Evolutionary conservation across 2,888 invertebrate species (phyloP).

Genomic region (Tenthredo scrophulariae): DNA sequence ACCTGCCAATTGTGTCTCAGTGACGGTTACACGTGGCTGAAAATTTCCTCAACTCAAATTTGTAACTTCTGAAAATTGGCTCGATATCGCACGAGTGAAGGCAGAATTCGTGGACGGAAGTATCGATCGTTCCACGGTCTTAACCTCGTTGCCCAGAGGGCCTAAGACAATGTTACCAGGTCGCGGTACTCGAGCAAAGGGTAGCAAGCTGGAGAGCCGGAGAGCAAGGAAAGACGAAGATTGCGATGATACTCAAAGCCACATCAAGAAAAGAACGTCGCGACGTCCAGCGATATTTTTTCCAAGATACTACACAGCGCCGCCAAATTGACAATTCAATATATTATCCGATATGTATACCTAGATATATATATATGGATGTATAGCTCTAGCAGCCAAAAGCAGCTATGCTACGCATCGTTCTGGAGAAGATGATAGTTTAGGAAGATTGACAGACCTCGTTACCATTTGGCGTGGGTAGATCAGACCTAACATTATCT

Average conservation of each 20-base stretch:
- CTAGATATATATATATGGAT: neutral
- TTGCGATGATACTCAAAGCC: slow-evolving; percentile 17
- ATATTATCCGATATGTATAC: neutral
- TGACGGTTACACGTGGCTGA: neutral
- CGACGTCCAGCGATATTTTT: slow-evolving; percentile 26
- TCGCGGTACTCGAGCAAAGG: slow-evolving; percentile 26
- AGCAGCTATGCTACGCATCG: neutral
- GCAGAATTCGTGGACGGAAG: slow-evolving; percentile 27
- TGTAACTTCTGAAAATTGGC: neutral
- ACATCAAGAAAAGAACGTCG: slow-evolving; percentile 10
- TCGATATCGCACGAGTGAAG: neutral
- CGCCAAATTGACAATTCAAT: slow-evolving; percentile 12
- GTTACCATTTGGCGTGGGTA: slow-evolving; percentile 12
- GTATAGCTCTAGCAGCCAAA: neutral
- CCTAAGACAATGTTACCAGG: slow-evolving; percentile 47
- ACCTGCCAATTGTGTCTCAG: neutral
- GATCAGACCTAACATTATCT: slow-evolving; percentile 10
- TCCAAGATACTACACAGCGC: neutral
- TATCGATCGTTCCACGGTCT: slow-evolving; percentile 46
- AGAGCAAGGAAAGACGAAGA: neutral
- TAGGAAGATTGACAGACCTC: neutral
- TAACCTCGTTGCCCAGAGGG: slow-evolving; percentile 38
- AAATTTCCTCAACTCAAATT: neutral
- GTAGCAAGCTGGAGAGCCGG: slow-evolving; percentile 15
- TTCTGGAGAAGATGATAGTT: neutral